Evolutionary conservation across 2,888 invertebrate genomes (phyloP), one percentile per base, ranked within the genome.

Genomic region (Mesoligia furuncula): DNA sequence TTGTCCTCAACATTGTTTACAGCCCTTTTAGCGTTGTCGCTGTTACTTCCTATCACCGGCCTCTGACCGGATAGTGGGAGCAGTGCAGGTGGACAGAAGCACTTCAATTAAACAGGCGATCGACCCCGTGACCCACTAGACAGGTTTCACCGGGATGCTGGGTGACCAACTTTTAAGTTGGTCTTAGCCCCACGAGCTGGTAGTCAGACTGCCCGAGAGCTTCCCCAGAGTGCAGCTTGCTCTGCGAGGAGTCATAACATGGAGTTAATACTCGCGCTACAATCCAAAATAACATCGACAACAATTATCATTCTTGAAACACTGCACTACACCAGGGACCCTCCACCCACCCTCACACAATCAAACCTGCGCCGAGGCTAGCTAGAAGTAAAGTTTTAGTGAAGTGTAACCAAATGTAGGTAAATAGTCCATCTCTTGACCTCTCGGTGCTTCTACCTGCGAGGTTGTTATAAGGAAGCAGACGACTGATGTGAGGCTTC

Each of bases 361-460:
- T 84, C 75, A 83, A 80, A 84, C 45, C 84, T 68, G 36, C 59
- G 62, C 42, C 39, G 48, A 24, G 17, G 9, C n/a, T 39, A 31
- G 62, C n/a, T 57, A 13, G 24, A 76, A 67, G 54, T 59, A 15
- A 48, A 42, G n/a, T 51, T 65, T 51, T 17, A 59, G 13, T 42
- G 8, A 59, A 51, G 31, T 36, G 3, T 54, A 51, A 72, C 27
- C n/a, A 75, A 67, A 61, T 57, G 39, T 36, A 36, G 36, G 36
- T 51, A 17, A 64, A 24, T 57, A 75, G 45, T 57, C 59, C 27
- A 8, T 57, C 24, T 51, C n/a, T 39, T 68, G 59, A 17, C 54
- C 42, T 31, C 36, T n/a, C 36, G 13, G 17, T 65, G 80, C 75
- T 42, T 64, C 73, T 73, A 20, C 67, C 66, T 27, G 31, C 67